These are phyloP conservation scores for Melinaea marsaeus DNA, from an alignment of 2,888 invertebrate genomes.

Conservation along the genomic window DNA sequence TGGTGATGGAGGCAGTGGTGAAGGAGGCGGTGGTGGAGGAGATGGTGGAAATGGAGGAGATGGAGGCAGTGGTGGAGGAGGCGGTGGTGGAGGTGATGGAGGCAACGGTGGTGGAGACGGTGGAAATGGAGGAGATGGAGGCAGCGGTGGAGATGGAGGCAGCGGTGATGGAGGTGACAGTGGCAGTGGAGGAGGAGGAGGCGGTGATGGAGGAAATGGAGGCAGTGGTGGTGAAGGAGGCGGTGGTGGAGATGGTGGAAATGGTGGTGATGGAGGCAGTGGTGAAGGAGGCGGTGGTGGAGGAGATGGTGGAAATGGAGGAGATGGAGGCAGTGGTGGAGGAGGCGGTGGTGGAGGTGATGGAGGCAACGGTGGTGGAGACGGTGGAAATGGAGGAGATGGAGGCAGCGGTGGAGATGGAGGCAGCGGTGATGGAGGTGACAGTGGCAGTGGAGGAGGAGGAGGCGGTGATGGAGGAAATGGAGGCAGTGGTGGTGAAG, in stretches of 20 bases:
- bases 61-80: no score
- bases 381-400: neutral
- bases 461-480: neutral
- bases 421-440: no score
- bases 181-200: neutral
- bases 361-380: neutral
- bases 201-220: neutral
- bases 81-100: neutral
- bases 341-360: neutral
- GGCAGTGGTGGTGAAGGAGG: neutral
- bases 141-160: neutral
- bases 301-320: neutral
- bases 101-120: neutral
- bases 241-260: neutral
- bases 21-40: no score
- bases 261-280: neutral
- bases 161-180: conserved; percentile 7
- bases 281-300: neutral
- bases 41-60: neutral
- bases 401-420: neutral
- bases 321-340: neutral
- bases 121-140: neutral
- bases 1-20: no score
- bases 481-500: neutral
- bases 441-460: no score